Percentiles rank a stretch among this genome's conserved stretches.
Conservation (phyloP, 1,140 invertebrate genomes). For the Platyscapa corneri region DNA sequence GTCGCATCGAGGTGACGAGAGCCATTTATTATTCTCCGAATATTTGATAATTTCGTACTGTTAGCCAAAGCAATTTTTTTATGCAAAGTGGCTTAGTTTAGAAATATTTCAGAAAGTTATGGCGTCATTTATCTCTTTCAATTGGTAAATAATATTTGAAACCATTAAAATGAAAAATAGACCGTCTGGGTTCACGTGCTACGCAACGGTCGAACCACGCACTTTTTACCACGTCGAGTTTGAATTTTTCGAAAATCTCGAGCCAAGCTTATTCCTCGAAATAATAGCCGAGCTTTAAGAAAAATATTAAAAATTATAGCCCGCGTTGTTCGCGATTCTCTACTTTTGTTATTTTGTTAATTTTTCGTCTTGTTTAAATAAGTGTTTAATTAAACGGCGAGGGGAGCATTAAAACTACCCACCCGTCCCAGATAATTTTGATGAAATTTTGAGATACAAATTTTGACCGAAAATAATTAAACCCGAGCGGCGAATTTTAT, state of each 20-base stretch:
- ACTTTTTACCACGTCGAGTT: background rate
- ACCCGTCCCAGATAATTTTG: too few relatives aligned
- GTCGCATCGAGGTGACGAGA: background rate
- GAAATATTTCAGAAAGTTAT: background rate
- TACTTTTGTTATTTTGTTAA: too few relatives aligned
- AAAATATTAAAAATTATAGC: too few relatives aligned
- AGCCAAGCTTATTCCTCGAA: background rate
- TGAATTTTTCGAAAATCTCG: background rate
- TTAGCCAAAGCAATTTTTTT: background rate
- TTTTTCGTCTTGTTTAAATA: too few relatives aligned
- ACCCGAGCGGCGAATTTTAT: background rate
- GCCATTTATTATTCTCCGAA: background rate
- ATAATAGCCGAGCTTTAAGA: too few relatives aligned
- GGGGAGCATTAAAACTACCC: background rate
- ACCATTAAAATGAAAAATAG: constrained; percentile 16
- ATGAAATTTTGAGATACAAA: background rate
- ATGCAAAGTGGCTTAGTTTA: background rate
- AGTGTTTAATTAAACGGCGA: background rate
- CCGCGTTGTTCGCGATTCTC: too few relatives aligned
- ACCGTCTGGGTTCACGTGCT: background rate
- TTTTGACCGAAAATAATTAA: background rate
- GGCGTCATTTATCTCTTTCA: background rate
- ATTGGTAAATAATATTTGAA: constrained; percentile 8
- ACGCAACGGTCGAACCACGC: too few relatives aligned
- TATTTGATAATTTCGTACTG: background rate